Base-by-base conservation (phyloP, 2,888 invertebrate species). In the Lasioglossum marginatum region DNA sequence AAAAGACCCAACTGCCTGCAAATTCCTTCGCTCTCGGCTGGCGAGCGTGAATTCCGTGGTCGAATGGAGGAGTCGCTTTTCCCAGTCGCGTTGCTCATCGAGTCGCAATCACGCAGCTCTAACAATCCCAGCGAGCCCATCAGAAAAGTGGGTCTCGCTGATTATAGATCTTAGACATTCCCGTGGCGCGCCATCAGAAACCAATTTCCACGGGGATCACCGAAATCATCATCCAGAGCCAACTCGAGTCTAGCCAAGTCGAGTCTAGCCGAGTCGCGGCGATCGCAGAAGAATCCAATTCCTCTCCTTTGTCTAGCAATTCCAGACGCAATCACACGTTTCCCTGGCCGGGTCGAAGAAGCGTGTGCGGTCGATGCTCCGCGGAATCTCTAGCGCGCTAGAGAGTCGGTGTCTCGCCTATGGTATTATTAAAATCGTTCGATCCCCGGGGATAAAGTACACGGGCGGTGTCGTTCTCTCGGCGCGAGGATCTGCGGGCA, bases 361-460 rank as follows among this genome's bases (percentile, higher is more conserved):
- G 60, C 78, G 68, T 48, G 77, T 68, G 77, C 66, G 70, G 80
- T 34, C 57, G 82, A 71, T 45, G 52, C 73, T 40, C 34, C 4
- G 43, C 27, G 83, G 81, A 83, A 86, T 87, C 70, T 66, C 74
- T n/a, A 63, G 70, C 57, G 78, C n/a, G 70, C 81, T 75, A n/a
- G 27, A 70, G 3, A 57, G n/a, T 8, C 45, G 23, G 31, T 27
- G 52, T 34, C 80, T 77, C 60, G 27, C 74, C 79, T 70, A 72
- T 16, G 82, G 66, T 86, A 88, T 84, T 84, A 81, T 89, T 85
- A 90, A 90, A 86, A 82, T 88, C 76, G 83, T 52, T 57, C 45
- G 86, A 83, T 76, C 85, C 79, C 43, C 48, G 70, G 45, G 57
- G 70, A 57, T 71, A 84, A 86, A 88, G 75, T 88, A 88, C 81